These are phyloP conservation scores for Gorilla gorilla DNA, from an alignment of 2,113 vertebrate genomes.

Conservation along the genomic window DNA sequence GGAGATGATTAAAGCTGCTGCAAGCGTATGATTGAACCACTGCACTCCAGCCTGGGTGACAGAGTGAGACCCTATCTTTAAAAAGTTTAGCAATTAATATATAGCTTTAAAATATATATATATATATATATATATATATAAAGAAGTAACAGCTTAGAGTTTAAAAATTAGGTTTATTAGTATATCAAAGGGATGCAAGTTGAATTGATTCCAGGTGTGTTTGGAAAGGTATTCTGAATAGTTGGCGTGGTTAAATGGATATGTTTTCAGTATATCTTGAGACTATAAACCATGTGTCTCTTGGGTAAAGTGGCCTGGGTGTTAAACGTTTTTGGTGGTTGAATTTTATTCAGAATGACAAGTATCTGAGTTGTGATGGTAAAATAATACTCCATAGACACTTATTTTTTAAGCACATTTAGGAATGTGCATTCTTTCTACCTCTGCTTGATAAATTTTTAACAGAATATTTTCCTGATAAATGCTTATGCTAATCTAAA, in stretches of 20 bases:
- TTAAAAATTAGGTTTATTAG: constrained; percentile 57
- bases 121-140: background rate
- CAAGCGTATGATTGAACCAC: too few relatives aligned
- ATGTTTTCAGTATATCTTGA: constrained; percentile 36
- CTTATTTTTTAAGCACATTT: constrained; percentile 37
- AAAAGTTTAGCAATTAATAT: background rate
- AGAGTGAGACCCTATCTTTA: too few relatives aligned
- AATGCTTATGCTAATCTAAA: constrained; percentile 50
- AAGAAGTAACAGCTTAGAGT: constrained; percentile 14
- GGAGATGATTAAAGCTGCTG: too few relatives aligned
- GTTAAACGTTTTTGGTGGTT: constrained; percentile 40
- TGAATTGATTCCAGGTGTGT: constrained; percentile 37
- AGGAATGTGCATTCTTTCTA: constrained; percentile 30
- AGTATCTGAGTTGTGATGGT: constrained; percentile 16
- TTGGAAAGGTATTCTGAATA: background rate
- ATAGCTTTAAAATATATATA: too few relatives aligned
- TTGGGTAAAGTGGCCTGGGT: background rate
- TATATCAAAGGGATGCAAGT: background rate
- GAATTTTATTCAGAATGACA: constrained; percentile 64
- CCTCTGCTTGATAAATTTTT: background rate
- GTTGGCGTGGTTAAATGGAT: constrained; percentile 43
- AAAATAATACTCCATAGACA: constrained; percentile 8
- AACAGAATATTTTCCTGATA: constrained; percentile 9
- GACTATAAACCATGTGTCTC: background rate
- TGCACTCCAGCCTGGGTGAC: too few relatives aligned